These are phyloP conservation scores for Hemiprocne comata DNA, from an alignment of 2,113 vertebrate species.

Conservation along the genomic window DNA sequence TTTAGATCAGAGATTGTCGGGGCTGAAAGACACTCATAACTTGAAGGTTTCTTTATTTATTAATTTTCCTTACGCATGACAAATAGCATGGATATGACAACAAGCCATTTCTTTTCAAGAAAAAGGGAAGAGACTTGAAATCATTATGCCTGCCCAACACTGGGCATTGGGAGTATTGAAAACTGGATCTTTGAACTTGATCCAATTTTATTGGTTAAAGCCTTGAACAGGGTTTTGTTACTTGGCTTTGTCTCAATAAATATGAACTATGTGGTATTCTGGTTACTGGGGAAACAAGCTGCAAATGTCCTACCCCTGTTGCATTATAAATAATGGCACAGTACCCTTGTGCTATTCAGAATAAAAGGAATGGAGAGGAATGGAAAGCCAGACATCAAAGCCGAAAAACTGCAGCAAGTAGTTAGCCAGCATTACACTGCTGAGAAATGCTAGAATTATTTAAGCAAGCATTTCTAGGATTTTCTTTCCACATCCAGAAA, in stretches of 20 bases:
- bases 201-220: not conserved
- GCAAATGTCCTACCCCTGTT: not conserved
- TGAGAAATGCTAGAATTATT: not conserved
- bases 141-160: fast-evolving
- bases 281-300: not conserved
- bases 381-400: not conserved
- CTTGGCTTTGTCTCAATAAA: not conserved
- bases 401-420: not conserved
- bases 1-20: not conserved
- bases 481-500: not conserved
- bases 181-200: not conserved
- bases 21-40: not conserved
- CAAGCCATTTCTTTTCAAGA: not conserved
- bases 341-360: not conserved
- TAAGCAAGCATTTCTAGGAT: not conserved
- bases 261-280: not conserved
- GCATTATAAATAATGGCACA: not conserved
- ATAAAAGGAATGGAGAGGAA: not conserved
- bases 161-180: not conserved
- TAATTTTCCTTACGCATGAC: not conserved
- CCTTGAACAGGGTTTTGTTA: not conserved
- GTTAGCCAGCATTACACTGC: not conserved
- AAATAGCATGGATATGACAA: not conserved
- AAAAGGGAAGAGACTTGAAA: not conserved
- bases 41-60: not conserved